Base-by-base conservation (phyloP, 2,797 vertebrate species). In the Tokudaia muenninki region DNA sequence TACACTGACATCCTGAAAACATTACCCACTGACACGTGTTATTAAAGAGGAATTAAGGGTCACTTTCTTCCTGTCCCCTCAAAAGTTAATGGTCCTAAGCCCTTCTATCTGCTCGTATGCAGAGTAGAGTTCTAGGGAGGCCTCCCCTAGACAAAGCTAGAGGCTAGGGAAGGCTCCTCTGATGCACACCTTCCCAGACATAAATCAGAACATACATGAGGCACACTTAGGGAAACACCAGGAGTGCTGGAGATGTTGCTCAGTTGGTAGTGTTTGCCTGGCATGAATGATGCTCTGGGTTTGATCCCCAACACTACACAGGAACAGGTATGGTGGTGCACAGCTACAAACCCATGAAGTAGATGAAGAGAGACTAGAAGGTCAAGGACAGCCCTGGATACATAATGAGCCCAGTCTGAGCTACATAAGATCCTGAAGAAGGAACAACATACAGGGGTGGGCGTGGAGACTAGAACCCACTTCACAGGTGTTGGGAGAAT, bases 1-100 rank as follows among this genome's bases (percentile, higher is more conserved):
- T 98, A 98, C 98, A 96, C 98, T 90, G 98, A 99, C 98, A 98
- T 98, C 98, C 98, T 99, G 99, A 99, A 98, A 98, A 98, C 0
- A 50, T 98, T 99, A 98, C 98, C 99, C 98, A 98, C 98, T 98
- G 98, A 98, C 98, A 98, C 97, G 37, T 12, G 98, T 97, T 97
- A 98, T 98, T 97, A 97, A 98, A 96, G 16, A 57, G 93, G 97
- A 97, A 98, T 98, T 95, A 91, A n/a, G 84, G 95, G 37, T 65
- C 24, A n/a, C 52, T 24, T 81, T 96, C 77, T 89, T 87, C 90
- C 86, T 88, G 65, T 47, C 87, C 93, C 93, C 93, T 90, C 80
- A 57, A 95, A 96, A 78, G 93, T 94, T 89, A 97, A 98, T 94
- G 83, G 81, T 92, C 97, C 96, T 96, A 82, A 97, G 50, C 90